Percentiles rank a stretch among this genome's conserved stretches.
phyloP scores from a whole-genome alignment of 2,113 vertebrate species.

The Desmodus rotundus region DNA sequence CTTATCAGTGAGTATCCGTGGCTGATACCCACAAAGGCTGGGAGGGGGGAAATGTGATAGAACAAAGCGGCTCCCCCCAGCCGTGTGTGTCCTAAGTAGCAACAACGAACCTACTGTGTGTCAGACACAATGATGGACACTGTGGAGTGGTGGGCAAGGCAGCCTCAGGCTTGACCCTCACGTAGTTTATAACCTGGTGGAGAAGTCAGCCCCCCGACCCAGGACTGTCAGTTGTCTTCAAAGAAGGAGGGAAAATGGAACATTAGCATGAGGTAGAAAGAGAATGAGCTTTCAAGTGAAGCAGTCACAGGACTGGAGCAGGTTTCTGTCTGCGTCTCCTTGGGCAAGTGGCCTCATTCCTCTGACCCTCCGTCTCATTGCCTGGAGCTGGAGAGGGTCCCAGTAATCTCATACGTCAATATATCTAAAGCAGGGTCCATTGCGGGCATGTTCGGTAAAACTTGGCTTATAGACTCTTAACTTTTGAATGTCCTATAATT shows the following conservation, averaged over 20 bases:
- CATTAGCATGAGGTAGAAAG: neutral
- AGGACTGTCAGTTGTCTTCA: neutral
- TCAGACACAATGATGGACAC: neutral
- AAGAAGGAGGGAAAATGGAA: neutral
- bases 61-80: neutral
- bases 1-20: neutral
- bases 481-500: neutral
- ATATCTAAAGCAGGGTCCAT: neutral
- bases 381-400: neutral
- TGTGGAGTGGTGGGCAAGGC: fast-evolving
- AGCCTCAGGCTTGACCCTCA: neutral
- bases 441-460: neutral
- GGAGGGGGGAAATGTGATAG: fast-evolving
- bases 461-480: neutral
- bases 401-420: neutral
- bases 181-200: fast-evolving
- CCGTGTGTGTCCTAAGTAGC: neutral
- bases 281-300: neutral
- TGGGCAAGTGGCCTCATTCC: neutral
- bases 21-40: neutral
- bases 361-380: neutral
- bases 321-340: neutral
- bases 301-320: neutral
- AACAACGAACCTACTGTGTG: neutral
- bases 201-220: neutral